phyloP scores from a whole-genome alignment of 2,797 vertebrate species.

The Brotula barbata region DNA sequence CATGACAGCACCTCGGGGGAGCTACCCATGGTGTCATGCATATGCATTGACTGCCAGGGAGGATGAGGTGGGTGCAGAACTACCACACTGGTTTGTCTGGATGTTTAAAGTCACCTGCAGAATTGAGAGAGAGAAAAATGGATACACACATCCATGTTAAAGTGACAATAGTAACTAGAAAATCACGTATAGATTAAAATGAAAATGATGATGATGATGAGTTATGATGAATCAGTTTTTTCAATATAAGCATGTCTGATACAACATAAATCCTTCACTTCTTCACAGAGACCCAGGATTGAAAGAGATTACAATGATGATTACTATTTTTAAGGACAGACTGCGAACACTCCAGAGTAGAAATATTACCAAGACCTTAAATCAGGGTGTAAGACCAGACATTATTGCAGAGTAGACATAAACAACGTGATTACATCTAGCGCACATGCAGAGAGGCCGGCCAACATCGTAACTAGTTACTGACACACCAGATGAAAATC shows the following conservation, averaged over 20 bases:
- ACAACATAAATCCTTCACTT: constrained; percentile 38
- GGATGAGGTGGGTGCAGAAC: constrained; percentile 33
- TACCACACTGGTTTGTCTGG: constrained; percentile 55
- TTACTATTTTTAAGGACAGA: constrained; percentile 57
- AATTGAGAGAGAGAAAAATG: constrained; percentile 21
- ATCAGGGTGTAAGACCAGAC: constrained; percentile 11
- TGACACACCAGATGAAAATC: constrained; percentile 24
- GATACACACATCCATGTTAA: not conserved
- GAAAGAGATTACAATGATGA: constrained; percentile 56
- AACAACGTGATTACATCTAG: constrained; percentile 65
- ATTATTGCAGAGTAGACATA: constrained; percentile 11
- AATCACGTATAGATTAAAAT: constrained; percentile 14
- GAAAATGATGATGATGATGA: no score
- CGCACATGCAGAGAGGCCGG: constrained; percentile 22
- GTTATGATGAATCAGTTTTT: constrained; percentile 7
- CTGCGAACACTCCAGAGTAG: constrained; percentile 24
- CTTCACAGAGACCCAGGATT: constrained; percentile 52
- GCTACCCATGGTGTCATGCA: constrained; percentile 92
- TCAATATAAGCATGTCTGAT: constrained; percentile 20
- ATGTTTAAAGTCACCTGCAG: constrained; percentile 71
- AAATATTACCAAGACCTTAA: constrained; percentile 25
- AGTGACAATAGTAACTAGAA: constrained; percentile 3
- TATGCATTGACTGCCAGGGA: constrained; percentile 80
- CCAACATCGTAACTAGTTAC: not conserved
- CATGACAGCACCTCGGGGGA: constrained; percentile 93